These are phyloP conservation scores for Erebia epiphron DNA, from an alignment of 2,888 invertebrate genomes.

Conservation along the genomic window DNA sequence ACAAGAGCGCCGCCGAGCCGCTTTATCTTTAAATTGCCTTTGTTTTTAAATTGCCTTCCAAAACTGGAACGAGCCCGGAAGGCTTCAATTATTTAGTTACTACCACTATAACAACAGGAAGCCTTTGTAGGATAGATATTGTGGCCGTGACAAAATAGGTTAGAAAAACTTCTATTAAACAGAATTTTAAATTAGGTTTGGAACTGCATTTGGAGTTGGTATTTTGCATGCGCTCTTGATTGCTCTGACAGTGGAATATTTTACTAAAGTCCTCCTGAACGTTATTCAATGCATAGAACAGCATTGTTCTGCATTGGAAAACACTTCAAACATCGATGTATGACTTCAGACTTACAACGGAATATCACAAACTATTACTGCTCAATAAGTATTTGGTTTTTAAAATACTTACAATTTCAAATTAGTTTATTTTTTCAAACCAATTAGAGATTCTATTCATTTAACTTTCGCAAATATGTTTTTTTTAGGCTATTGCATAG, in stretches of 20 bases:
- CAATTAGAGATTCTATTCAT: no score
- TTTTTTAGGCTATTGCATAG: no score
- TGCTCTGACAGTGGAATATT: neutral
- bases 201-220: slow-evolving; percentile 4
- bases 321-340: no score
- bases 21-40: slow-evolving; percentile 28
- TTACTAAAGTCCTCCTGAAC: neutral
- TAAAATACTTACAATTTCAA: no score
- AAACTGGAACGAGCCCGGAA: slow-evolving; percentile 54
- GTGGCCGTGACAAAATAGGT: slow-evolving; percentile 11
- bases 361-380: no score
- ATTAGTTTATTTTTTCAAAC: no score
- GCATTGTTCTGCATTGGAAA: no score
- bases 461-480: no score
- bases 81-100: slow-evolving; percentile 56
- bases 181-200: neutral
- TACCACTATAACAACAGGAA: slow-evolving; percentile 30
- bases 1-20: slow-evolving; percentile 18
- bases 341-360: no score
- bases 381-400: no score
- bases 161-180: slow-evolving; percentile 2
- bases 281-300: no score
- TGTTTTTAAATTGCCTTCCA: slow-evolving; percentile 55
- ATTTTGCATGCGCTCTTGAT: slow-evolving; percentile 12
- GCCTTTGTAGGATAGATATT: slow-evolving; percentile 27